These are phyloP conservation scores for Mus spretus DNA, from an alignment of 2,797 vertebrate genomes.

Conservation along the genomic window DNA sequence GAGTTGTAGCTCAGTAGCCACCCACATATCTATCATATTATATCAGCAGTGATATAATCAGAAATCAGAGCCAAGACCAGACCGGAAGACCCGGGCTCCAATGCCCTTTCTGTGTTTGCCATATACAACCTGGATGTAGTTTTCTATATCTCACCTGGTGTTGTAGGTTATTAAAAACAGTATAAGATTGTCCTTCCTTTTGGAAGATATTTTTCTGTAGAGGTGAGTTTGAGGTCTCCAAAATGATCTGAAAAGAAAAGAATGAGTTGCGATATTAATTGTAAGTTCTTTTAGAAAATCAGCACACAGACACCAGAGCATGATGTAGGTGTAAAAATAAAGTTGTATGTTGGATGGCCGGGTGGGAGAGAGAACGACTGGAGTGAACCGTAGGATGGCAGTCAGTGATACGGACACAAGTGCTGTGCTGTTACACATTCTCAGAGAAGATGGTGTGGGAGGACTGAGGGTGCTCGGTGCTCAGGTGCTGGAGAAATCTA, in stretches of 20 bases:
- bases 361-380: neutral
- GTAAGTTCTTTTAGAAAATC: slow-evolving; percentile 56
- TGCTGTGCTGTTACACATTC: slow-evolving; percentile 10
- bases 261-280: slow-evolving; percentile 3
- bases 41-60: slow-evolving; percentile 17
- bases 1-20: slow-evolving; percentile 1
- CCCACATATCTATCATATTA: neutral
- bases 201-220: neutral
- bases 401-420: neutral
- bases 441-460: neutral
- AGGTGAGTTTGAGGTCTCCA: neutral
- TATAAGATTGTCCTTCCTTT: neutral
- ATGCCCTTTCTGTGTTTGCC: neutral
- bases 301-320: slow-evolving; percentile 25
- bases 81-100: slow-evolving; percentile 10
- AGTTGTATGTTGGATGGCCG: neutral
- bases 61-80: neutral
- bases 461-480: neutral
- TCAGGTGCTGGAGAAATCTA: neutral
- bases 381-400: neutral
- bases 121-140: neutral
- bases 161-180: slow-evolving; percentile 32
- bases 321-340: slow-evolving; percentile 53
- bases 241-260: slow-evolving; percentile 18
- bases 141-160: neutral